These are phyloP conservation scores for Ommatoiulus sabulosus DNA, from an alignment of 2,888 invertebrate genomes.

Conservation along the genomic window DNA sequence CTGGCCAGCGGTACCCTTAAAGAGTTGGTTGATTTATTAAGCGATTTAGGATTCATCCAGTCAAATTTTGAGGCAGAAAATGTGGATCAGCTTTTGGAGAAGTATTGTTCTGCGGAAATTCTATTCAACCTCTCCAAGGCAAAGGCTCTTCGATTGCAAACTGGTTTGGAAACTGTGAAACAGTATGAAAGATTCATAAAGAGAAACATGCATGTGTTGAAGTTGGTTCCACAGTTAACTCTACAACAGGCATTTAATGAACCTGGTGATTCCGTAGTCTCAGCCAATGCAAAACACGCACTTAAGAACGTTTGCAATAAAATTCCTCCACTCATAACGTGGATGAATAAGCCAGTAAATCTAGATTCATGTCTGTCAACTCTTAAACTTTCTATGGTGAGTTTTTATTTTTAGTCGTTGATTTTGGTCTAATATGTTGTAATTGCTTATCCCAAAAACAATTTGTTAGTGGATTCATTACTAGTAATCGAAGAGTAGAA, in stretches of 20 bases:
- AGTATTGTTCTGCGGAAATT: conserved; percentile 31
- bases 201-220: conserved; percentile 47
- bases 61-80: background rate
- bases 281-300: background rate
- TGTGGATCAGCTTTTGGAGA: conserved; percentile 37
- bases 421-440: no score
- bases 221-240: background rate
- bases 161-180: background rate
- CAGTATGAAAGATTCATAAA: conserved; percentile 49
- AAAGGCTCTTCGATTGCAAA: background rate
- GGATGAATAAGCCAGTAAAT: conserved; percentile 48
- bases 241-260: conserved; percentile 57
- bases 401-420: background rate
- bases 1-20: conserved; percentile 13
- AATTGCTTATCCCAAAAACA: no score
- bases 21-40: background rate
- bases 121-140: conserved; percentile 27
- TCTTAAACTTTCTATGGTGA: conserved; percentile 28
- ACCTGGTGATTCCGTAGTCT: background rate
- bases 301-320: background rate
- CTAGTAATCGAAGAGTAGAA: no score
- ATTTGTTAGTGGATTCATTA: no score
- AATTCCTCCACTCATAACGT: background rate
- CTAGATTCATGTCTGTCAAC: background rate
- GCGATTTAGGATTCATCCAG: conserved; percentile 51